These are phyloP conservation scores for Agapornis canus DNA, from an alignment of 2,797 vertebrate species.

Conservation along the genomic window DNA sequence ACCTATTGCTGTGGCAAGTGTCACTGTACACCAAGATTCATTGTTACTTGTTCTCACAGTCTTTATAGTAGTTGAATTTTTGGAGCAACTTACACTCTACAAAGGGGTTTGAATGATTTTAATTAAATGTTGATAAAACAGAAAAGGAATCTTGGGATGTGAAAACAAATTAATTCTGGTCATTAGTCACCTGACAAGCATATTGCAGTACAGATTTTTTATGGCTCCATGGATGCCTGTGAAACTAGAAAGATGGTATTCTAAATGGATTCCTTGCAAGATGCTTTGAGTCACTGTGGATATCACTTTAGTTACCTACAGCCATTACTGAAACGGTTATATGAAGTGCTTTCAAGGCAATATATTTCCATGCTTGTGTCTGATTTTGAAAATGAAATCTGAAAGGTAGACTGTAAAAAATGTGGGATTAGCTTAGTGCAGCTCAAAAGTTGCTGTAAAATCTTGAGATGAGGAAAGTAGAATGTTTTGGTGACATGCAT, in stretches of 20 bases:
- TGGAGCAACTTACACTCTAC: slow-evolving; percentile 11
- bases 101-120: slow-evolving; percentile 45
- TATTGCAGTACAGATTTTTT: slow-evolving; percentile 48
- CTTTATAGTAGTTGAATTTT: slow-evolving; percentile 11
- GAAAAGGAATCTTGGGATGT: slow-evolving; percentile 65
- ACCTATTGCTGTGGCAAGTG: not conserved
- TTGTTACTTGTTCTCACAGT: not conserved
- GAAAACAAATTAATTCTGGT: slow-evolving; percentile 70
- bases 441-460: slow-evolving; percentile 7
- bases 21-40: not conserved
- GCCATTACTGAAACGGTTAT: slow-evolving; percentile 24
- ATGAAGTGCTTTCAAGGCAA: slow-evolving; percentile 21
- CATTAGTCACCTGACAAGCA: slow-evolving; percentile 66
- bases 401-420: slow-evolving; percentile 5
- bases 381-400: slow-evolving; percentile 23
- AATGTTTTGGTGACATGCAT: not conserved
- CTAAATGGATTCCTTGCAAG: slow-evolving; percentile 51
- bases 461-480: not conserved
- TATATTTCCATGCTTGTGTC: not conserved
- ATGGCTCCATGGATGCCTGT: slow-evolving; percentile 50
- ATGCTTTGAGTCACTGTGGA: slow-evolving; percentile 37
- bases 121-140: slow-evolving; percentile 69
- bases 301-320: slow-evolving; percentile 38
- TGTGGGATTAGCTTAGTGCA: not conserved
- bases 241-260: slow-evolving; percentile 37